phyloP scores from a whole-genome alignment of 2,113 vertebrate species.

The Panurus biarmicus region DNA sequence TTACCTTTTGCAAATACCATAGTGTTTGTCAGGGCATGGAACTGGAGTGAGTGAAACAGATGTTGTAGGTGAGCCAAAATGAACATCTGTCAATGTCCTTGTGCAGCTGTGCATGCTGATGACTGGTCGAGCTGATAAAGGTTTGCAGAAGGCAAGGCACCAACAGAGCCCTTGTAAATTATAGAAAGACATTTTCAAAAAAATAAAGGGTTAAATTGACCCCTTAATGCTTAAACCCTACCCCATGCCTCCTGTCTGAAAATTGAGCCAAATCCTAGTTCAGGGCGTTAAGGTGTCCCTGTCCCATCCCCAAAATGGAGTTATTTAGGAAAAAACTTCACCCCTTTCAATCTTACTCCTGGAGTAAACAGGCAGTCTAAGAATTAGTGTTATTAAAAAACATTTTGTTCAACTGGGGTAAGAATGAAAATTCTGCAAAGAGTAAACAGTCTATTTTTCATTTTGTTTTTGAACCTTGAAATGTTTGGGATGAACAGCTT shows the following conservation, averaged over 20 bases:
- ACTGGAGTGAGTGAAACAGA: background rate
- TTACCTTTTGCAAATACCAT: background rate
- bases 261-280: background rate
- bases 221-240: background rate
- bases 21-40: background rate
- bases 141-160: background rate
- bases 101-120: background rate
- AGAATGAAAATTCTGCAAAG: background rate
- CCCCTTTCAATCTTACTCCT: background rate
- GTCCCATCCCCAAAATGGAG: background rate
- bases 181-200: background rate
- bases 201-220: background rate
- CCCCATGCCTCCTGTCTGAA: background rate
- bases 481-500: background rate
- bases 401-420: background rate
- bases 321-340: background rate
- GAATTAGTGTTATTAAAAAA: background rate
- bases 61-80: background rate
- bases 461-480: background rate
- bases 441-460: background rate
- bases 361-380: background rate
- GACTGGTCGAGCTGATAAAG: background rate
- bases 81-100: background rate
- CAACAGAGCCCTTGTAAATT: background rate
- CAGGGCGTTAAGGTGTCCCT: background rate